Evolutionary conservation across 2,888 invertebrate species (phyloP).

Genomic region (Andrena camellia): DNA sequence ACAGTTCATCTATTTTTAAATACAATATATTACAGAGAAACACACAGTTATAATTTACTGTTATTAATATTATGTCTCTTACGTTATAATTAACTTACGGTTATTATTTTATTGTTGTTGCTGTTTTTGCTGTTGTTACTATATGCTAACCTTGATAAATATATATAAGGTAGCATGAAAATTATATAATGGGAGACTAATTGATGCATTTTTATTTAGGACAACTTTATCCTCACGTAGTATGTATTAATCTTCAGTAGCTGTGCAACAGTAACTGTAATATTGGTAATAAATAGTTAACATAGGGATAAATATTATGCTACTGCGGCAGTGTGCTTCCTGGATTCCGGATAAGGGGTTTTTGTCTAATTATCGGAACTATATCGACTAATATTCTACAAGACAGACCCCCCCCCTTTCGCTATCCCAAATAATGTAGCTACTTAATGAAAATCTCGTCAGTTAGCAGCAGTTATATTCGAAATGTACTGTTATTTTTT

Average conservation of each 20-base stretch:
- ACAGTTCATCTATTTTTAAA: conserved; percentile 82
- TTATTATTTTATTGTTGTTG: conserved; percentile 77
- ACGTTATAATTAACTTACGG: conserved; percentile 78
- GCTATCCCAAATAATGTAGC: conserved; percentile 72
- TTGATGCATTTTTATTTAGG: conserved; percentile 73
- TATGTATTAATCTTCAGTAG: conserved; percentile 78
- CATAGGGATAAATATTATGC: conserved; percentile 84
- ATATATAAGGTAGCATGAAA: conserved; percentile 81
- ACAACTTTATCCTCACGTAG: conserved; percentile 68
- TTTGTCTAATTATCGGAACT: conserved; percentile 73
- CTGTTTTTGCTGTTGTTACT: conserved; percentile 67
- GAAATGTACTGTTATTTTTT: conserved; percentile 60
- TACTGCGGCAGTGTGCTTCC: conserved; percentile 83
- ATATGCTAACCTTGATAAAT: conserved; percentile 71
- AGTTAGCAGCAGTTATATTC: conserved; percentile 78
- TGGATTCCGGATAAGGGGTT: conserved; percentile 80
- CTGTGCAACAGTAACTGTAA: conserved; percentile 82
- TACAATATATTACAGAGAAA: conserved; percentile 85
- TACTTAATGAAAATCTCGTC: conserved; percentile 77
- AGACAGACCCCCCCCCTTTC: conserved; percentile 66
- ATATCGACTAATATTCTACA: conserved; percentile 76
- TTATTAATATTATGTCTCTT: conserved; percentile 83
- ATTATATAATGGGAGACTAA: conserved; percentile 82
- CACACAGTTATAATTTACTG: conserved; percentile 84
- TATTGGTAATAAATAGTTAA: conserved; percentile 84